Percentiles rank a stretch among this genome's conserved stretches.
Conservation (phyloP, 2,888 invertebrate species). For the Phytoseiulus persimilis region DNA sequence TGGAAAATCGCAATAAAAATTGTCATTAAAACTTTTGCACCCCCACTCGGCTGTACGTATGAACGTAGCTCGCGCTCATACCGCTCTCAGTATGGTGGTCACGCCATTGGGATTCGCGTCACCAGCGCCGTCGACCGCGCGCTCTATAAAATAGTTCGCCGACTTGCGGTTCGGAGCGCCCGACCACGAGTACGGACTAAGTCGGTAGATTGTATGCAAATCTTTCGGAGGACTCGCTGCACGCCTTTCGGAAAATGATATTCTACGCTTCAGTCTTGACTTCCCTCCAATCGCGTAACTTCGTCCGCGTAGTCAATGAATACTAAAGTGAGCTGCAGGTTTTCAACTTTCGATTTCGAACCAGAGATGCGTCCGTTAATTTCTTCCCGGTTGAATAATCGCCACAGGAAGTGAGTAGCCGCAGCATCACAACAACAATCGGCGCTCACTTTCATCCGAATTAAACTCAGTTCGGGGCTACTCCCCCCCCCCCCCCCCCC, state of each 20-base stretch:
- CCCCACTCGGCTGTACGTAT: background rate
- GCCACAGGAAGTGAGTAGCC: too few species aligned
- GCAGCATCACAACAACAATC: too few species aligned
- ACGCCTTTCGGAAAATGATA: background rate
- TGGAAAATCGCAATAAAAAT: background rate
- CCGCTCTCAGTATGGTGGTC: background rate
- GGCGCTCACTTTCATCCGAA: too few species aligned
- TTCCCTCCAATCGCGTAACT: background rate
- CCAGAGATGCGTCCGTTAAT: background rate
- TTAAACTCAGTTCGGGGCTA: too few species aligned
- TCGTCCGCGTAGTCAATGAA: background rate
- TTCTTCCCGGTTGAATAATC: background rate
- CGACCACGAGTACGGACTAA: background rate
- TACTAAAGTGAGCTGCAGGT: background rate
- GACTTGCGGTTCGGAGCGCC: background rate
- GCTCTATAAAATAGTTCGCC: background rate
- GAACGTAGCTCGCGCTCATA: background rate
- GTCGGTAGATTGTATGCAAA: background rate
- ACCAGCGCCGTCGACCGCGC: background rate
- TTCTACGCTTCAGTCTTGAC: background rate
- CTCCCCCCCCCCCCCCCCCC: too few species aligned
- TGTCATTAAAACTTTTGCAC: background rate
- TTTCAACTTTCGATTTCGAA: too few species aligned
- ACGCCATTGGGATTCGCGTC: background rate
- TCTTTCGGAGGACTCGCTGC: background rate